A percentile compares a stretch with the other conserved stretches of the same genome.
Conservation (phyloP, 92 coral and sea anemone genomes). For the Blastomussa wellsi region DNA sequence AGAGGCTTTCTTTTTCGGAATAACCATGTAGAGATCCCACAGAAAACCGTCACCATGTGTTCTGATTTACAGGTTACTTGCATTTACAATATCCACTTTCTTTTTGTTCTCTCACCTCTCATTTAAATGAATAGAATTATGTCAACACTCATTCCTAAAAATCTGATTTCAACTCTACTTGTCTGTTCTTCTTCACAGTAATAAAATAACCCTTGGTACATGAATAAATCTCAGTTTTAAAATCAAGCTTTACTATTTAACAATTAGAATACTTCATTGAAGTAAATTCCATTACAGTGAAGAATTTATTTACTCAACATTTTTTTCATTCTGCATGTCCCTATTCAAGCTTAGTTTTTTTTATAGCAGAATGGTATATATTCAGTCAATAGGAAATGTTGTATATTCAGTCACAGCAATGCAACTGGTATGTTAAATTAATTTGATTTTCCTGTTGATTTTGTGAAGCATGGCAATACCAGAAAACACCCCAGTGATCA, state of each 20-base stretch:
- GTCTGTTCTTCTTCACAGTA: background rate
- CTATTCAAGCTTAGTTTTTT: background rate
- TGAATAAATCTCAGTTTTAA: background rate
- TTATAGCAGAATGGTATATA: no score
- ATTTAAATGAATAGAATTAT: background rate
- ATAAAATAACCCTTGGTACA: background rate
- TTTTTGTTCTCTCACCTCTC: background rate
- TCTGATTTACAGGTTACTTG: conserved; percentile 7
- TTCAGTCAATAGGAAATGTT: conserved; percentile 2
- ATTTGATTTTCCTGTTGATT: conserved; percentile 10
- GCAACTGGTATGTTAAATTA: background rate
- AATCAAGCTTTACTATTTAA: background rate
- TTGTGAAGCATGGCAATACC: conserved; percentile 38
- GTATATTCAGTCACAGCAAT: background rate
- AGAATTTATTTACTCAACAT: conserved; percentile 1
- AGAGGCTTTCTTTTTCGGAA: background rate
- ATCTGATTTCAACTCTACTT: background rate
- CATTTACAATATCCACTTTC: background rate
- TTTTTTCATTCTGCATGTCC: background rate
- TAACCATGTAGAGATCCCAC: background rate
- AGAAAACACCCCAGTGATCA: conserved; percentile 46
- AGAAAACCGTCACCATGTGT: background rate
- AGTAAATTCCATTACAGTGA: conserved; percentile 33
- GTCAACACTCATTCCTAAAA: background rate
- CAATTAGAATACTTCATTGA: conserved; percentile 8